Percentiles rank a stretch among this genome's conserved stretches.
Evolutionary conservation across 2,113 vertebrate genomes (phyloP).

Genomic region (Otis tarda): DNA sequence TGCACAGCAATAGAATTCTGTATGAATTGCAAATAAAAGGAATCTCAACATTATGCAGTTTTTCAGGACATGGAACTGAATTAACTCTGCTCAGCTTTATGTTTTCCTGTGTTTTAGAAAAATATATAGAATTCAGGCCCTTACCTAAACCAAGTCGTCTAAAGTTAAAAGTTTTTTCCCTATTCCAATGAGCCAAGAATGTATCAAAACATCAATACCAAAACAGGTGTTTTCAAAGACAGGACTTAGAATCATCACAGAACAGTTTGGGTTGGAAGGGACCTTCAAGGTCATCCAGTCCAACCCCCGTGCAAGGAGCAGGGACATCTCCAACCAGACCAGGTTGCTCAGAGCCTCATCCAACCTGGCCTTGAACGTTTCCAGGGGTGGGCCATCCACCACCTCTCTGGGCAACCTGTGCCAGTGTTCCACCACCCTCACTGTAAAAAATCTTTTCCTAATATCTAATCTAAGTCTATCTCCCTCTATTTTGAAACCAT

Average conservation of each 20-base stretch:
- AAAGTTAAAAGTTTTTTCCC: neutral
- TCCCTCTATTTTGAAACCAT: too few relatives aligned
- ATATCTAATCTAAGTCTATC: too few relatives aligned
- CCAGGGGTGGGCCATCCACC: too few relatives aligned
- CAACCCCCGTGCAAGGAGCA: too few relatives aligned
- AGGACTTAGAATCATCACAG: neutral
- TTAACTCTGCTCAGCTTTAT: neutral
- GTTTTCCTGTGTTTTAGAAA: neutral
- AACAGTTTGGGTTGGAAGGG: too few relatives aligned
- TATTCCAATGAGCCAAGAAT: neutral
- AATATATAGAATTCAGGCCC: neutral
- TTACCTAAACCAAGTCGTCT: neutral
- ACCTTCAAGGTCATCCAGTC: too few relatives aligned
- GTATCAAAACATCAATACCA: neutral
- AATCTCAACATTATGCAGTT: slow-evolving; percentile 19
- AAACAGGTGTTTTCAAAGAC: neutral
- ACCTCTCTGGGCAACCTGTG: too few relatives aligned
- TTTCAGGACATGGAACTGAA: neutral
- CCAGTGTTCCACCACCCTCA: too few relatives aligned
- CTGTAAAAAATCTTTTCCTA: too few relatives aligned
- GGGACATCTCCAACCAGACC: too few relatives aligned
- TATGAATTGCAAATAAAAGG: slow-evolving; percentile 60
- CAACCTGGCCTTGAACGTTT: too few relatives aligned
- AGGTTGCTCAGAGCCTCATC: too few relatives aligned
- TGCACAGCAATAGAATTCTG: slow-evolving; percentile 49